Evolutionary conservation across 2,797 vertebrate genomes (phyloP).

Genomic region (Neolamprologus multifasciatus): DNA sequence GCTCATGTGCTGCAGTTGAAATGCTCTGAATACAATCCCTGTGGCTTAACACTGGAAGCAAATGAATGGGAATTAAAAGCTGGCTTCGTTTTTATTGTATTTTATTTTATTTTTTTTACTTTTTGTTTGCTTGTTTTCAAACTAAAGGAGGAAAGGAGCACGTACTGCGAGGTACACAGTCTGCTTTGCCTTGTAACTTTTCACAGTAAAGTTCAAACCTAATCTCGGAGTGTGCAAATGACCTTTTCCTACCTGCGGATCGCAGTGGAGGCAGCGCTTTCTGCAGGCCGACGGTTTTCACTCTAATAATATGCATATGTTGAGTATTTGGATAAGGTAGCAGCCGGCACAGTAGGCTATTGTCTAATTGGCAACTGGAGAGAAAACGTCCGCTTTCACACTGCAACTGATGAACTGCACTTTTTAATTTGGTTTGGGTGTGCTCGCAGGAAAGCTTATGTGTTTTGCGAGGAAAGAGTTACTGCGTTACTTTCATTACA

Average conservation of each 20-base stretch:
- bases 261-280: not conserved
- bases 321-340: not conserved
- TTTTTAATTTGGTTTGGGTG: not conserved
- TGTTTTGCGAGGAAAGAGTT: not conserved
- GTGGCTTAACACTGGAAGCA: not conserved
- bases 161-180: not conserved
- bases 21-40: not conserved
- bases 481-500: not conserved
- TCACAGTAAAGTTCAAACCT: not conserved
- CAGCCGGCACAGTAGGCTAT: not conserved
- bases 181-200: not conserved
- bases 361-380: not conserved
- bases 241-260: not conserved
- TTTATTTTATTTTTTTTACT: not conserved
- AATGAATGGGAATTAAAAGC: not conserved
- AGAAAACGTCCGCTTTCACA: not conserved
- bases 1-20: not conserved
- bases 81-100: not conserved
- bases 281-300: not conserved
- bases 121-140: not conserved
- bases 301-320: not conserved
- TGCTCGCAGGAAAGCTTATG: not conserved
- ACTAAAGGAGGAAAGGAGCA: not conserved
- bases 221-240: not conserved
- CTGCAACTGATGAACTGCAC: constrained; percentile 18